A percentile compares a stretch with the other conserved stretches of the same genome.
Conservation (phyloP, 2,888 invertebrate genomes). For the Drosophila kambysellisi region DNA sequence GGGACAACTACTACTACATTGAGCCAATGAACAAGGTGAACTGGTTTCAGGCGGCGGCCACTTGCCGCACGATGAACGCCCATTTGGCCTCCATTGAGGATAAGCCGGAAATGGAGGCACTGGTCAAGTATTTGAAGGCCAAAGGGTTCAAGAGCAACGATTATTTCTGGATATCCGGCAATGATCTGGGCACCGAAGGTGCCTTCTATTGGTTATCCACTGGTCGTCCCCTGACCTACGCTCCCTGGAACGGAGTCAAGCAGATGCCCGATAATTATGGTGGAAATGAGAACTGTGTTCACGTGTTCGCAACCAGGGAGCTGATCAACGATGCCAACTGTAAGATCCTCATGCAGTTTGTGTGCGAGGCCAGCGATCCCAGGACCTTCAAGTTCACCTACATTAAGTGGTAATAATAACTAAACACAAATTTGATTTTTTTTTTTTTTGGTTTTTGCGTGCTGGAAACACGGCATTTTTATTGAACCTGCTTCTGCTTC, state of each 20-base stretch:
- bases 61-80: slow-evolving; percentile 75
- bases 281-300: slow-evolving; percentile 74
- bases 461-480: slow-evolving; percentile 51
- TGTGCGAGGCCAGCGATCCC: slow-evolving; percentile 71
- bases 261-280: slow-evolving; percentile 76
- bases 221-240: slow-evolving; percentile 69
- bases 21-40: slow-evolving; percentile 71
- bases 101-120: slow-evolving; percentile 63
- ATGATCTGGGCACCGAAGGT: slow-evolving; percentile 74
- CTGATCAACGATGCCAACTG: slow-evolving; percentile 77
- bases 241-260: slow-evolving; percentile 74
- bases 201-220: slow-evolving; percentile 76
- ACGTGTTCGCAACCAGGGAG: slow-evolving; percentile 69
- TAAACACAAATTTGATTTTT: neutral
- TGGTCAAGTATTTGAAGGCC: slow-evolving; percentile 62
- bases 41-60: slow-evolving; percentile 75
- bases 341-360: slow-evolving; percentile 63
- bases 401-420: slow-evolving; percentile 55
- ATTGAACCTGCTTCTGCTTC: slow-evolving; percentile 45
- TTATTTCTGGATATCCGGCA: slow-evolving; percentile 77
- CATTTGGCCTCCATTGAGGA: slow-evolving; percentile 75
- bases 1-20: slow-evolving; percentile 71
- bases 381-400: slow-evolving; percentile 69
- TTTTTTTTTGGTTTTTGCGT: slow-evolving; percentile 54
- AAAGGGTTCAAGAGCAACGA: slow-evolving; percentile 65